These are phyloP conservation scores for Psophia crepitans DNA, from an alignment of 2,113 vertebrate genomes.

Conservation along the genomic window DNA sequence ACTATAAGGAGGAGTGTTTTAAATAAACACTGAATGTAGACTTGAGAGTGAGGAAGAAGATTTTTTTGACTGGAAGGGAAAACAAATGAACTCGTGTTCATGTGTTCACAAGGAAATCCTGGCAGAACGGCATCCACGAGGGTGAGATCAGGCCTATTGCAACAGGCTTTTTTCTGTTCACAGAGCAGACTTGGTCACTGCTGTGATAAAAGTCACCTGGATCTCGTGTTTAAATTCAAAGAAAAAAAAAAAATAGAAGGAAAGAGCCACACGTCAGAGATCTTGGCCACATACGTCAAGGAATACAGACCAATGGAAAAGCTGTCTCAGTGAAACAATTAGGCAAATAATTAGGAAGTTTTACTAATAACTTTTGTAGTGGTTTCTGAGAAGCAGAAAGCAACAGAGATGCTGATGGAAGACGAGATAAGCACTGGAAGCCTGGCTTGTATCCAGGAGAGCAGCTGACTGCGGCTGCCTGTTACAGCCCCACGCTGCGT, in stretches of 20 bases:
- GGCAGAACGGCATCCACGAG: background rate
- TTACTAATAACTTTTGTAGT: background rate
- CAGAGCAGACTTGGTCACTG: background rate
- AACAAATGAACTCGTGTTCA: background rate
- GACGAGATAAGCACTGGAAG: background rate
- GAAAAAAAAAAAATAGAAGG: background rate
- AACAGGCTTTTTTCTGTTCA: background rate
- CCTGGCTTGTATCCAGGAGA: background rate
- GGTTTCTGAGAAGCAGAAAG: background rate
- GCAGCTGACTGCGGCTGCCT: fast-evolving
- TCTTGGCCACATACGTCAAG: background rate
- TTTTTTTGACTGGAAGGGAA: background rate
- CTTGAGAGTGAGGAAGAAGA: background rate
- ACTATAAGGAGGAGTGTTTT: background rate
- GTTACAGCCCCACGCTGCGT: background rate
- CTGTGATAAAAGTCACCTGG: background rate
- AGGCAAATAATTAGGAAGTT: background rate
- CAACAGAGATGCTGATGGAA: background rate
- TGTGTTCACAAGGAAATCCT: background rate
- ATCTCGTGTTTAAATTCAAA: background rate
- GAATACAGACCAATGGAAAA: background rate
- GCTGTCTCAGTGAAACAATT: background rate
- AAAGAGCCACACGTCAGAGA: background rate
- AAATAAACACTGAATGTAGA: background rate
- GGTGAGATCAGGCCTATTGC: background rate